Percentiles rank a stretch among this genome's conserved stretches.
These are phyloP conservation scores for Sterrhoptilus dennistouni DNA, from an alignment of 2,113 vertebrate species.

Conservation along the genomic window DNA sequence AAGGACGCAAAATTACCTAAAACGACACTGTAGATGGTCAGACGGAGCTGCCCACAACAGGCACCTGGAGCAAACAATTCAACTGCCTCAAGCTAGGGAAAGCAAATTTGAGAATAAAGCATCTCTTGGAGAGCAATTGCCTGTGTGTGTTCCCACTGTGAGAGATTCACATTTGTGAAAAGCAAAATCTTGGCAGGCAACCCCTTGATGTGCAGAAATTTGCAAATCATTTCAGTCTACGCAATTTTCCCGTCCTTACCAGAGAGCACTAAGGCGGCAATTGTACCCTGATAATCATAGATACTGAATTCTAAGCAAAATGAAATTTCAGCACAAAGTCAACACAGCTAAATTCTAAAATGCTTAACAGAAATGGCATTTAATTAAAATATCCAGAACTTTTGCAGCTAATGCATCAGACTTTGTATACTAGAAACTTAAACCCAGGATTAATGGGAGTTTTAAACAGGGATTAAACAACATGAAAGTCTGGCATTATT, in stretches of 20 bases:
- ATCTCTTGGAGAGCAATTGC: slow-evolving; percentile 4
- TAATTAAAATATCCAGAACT: neutral
- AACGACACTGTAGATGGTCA: neutral
- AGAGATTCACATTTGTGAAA: neutral
- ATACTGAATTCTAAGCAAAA: neutral
- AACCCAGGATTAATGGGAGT: neutral
- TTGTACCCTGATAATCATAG: neutral
- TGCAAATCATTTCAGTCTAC: slow-evolving; percentile 5
- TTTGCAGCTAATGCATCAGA: neutral
- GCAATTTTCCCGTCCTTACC: slow-evolving; percentile 5
- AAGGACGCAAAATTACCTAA: neutral
- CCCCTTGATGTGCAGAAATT: slow-evolving; percentile 6
- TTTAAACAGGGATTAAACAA: neutral
- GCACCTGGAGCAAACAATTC: neutral
- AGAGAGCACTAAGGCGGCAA: neutral
- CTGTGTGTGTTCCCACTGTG: neutral
- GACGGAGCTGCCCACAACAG: neutral
- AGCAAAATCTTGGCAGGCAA: neutral
- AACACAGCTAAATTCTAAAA: neutral
- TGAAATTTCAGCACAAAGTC: neutral
- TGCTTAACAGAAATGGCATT: neutral
- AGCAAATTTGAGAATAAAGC: slow-evolving; percentile 3
- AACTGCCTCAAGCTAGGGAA: neutral
- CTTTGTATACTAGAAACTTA: neutral
- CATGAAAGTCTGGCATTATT: neutral